Base-by-base conservation (phyloP, 2,888 invertebrate genomes). In the Lepidochrysops patricia region DNA sequence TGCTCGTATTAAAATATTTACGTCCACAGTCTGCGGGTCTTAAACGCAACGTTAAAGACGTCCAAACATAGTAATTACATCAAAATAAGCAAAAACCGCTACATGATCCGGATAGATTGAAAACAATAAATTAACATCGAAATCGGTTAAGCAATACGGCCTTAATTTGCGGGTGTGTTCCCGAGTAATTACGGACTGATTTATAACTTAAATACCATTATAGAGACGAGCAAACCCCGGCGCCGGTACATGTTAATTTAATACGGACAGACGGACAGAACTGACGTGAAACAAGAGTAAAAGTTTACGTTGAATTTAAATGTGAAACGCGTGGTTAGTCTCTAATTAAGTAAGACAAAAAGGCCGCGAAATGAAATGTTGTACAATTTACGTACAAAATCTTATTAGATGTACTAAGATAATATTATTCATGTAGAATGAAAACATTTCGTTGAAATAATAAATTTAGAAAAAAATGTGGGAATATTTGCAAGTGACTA, bases 151-250 rank as follows among this genome's bases (percentile, higher is more conserved):
- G 57, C 61, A 60, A 60, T 58, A 66, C 58, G 62, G 61, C 57
- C 61, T 65, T 68, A 69, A 70, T 70, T 67, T 64, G 67, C 60
- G 64, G 64, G 64, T 62, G 70, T 63, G 64, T 64, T 64, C 62
- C 52, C 63, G 67, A 68, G 79, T 77, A 77, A 82, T 84, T 80
- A 80, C 68, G 52, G 61, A 61, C 72, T 82, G 83, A 85, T 83
- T 84, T 82, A 85, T 75, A 75, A 70, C 71, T 68, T 73, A 74
- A 77, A 74, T 72, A 73, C 74, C 64, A 69, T 67, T 62, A 67
- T 68, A 70, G 67, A 64, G 64, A 60, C 65, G 64, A 61, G 61
- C 59, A 48, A 58, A 63, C 64, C 68, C 67, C 68, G 69, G 73
- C 71, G 67, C 63, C 65, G 70, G 73, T 74, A 81, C 77, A 74